These are phyloP conservation scores for Parazoanthus swiftii DNA, from an alignment of 92 coral and sea anemone species.

Conservation along the genomic window DNA sequence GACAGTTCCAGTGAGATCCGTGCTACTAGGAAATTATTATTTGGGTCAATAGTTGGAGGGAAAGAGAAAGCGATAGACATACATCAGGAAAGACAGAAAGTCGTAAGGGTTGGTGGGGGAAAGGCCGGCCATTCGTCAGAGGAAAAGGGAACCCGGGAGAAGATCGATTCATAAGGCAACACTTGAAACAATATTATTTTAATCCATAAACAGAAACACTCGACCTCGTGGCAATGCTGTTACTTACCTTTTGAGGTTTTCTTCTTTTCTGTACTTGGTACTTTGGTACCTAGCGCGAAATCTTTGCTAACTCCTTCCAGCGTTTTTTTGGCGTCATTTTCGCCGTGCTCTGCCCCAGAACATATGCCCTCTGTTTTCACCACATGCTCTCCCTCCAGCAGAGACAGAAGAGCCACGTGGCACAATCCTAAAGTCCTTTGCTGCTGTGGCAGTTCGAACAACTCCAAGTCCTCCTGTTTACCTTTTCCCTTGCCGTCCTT, in stretches of 20 bases:
- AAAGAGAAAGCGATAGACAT: no score
- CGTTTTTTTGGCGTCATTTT: conserved; percentile 32
- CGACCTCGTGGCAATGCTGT: no score
- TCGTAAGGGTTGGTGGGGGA: no score
- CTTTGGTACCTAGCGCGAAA: conserved; percentile 46
- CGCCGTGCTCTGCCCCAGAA: conserved; percentile 53
- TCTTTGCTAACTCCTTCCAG: conserved; percentile 41
- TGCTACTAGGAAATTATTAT: no score
- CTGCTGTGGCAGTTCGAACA: conserved; percentile 89
- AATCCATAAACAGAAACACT: no score
- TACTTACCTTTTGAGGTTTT: conserved; percentile 68
- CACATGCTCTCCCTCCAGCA: conserved; percentile 83
- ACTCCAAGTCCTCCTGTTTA: conserved; percentile 81
- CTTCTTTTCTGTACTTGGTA: conserved; percentile 70
- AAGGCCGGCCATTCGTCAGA: no score
- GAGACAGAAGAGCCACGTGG: conserved; percentile 63
- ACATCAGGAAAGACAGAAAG: not conserved
- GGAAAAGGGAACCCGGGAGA: no score
- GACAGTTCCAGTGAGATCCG: not conserved
- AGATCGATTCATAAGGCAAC: no score
- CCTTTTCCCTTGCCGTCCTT: conserved; percentile 77
- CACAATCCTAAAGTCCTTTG: conserved; percentile 78
- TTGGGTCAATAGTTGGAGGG: no score
- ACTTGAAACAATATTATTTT: no score
- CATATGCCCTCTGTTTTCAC: conserved; percentile 65